Conservation (phyloP, 2,888 invertebrate species). For the Dione vanillae region DNA sequence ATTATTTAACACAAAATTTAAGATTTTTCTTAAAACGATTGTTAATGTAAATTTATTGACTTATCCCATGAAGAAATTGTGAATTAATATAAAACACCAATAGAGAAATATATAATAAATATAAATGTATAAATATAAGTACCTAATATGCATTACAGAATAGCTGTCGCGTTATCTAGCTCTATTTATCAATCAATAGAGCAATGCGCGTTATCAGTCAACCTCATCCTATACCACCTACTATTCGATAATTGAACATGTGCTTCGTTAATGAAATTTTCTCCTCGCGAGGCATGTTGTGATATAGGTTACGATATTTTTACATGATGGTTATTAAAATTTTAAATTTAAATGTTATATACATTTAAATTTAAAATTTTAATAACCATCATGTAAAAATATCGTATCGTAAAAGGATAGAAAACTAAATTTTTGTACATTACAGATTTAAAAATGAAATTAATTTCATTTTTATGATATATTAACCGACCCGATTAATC, state of each 20-base stretch:
- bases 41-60: neutral
- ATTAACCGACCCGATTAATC: too few relatives aligned
- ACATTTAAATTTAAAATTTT: neutral
- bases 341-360: neutral
- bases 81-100: neutral
- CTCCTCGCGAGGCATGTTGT: conserved; percentile 53
- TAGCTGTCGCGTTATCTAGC: conserved; percentile 45
- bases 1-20: too few relatives aligned
- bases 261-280: conserved; percentile 72
- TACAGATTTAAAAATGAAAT: too few relatives aligned
- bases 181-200: conserved; percentile 56
- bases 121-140: neutral
- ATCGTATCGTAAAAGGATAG: too few relatives aligned
- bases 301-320: conserved; percentile 37
- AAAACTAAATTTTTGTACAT: too few relatives aligned
- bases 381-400: conserved; percentile 12
- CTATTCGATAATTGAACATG: conserved; percentile 75
- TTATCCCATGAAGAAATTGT: neutral
- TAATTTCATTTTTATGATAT: too few relatives aligned
- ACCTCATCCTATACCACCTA: conserved; percentile 56
- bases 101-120: neutral
- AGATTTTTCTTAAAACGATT: too few relatives aligned
- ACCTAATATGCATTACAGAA: conserved; percentile 5
- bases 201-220: conserved; percentile 52
- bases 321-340: conserved; percentile 2